Conservation (phyloP, 2,888 invertebrate species). For the Cancer borealis region DNA sequence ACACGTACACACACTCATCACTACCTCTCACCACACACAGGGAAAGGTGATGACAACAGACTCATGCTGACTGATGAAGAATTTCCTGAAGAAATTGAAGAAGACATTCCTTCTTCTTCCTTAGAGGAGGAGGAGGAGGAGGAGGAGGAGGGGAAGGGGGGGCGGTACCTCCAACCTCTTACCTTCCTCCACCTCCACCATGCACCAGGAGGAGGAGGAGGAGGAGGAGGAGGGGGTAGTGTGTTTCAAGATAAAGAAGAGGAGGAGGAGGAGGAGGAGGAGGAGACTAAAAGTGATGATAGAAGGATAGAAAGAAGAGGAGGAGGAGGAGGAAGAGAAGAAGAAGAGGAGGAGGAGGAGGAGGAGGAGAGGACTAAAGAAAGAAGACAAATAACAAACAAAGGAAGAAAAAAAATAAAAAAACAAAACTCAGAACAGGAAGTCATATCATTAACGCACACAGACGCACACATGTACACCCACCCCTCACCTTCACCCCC, state of each 20-base stretch:
- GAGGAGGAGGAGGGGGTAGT: background rate
- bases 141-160: background rate
- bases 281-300: background rate
- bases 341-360: background rate
- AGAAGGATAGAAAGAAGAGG: background rate
- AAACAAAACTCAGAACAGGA: background rate
- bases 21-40: background rate
- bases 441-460: background rate
- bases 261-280: background rate
- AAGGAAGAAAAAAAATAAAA: background rate
- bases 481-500: background rate
- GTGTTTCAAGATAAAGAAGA: background rate
- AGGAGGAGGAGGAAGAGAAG: background rate
- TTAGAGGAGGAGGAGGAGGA: constrained; percentile 22
- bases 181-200: background rate
- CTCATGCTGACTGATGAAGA: constrained; percentile 56
- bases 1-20: background rate
- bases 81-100: constrained; percentile 40
- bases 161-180: background rate
- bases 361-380: background rate
- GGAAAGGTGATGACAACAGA: background rate
- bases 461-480: background rate
- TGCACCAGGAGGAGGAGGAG: background rate
- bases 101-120: background rate
- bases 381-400: too few relatives aligned